phyloP scores from a whole-genome alignment of 2,113 vertebrate genomes.

The Todiramphus saurophagus region DNA sequence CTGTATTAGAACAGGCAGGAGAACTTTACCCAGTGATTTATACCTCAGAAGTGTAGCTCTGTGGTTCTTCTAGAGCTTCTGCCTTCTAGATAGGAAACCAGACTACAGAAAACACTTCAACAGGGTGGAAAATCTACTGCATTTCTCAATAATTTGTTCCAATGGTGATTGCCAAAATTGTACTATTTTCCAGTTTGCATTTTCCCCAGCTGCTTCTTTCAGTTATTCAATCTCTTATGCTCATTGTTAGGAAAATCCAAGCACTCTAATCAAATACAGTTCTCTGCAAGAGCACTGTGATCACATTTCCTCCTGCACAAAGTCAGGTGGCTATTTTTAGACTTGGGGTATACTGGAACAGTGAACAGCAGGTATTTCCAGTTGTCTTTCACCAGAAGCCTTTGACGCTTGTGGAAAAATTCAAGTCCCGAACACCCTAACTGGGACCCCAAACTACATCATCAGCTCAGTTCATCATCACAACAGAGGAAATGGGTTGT shows the following conservation, averaged over 20 bases:
- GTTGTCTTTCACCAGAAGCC: neutral
- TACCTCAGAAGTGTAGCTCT: neutral
- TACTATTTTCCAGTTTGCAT: neutral
- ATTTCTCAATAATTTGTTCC: neutral
- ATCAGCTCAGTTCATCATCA: neutral
- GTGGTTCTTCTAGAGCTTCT: neutral
- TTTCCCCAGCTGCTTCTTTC: neutral
- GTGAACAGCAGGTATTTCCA: conserved; percentile 38
- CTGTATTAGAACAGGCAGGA: neutral
- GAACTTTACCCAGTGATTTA: neutral
- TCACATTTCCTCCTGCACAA: neutral
- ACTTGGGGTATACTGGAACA: neutral
- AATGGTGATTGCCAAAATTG: neutral
- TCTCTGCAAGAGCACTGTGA: neutral
- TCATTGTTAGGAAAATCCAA: conserved; percentile 1
- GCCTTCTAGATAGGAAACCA: neutral
- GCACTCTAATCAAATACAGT: neutral
- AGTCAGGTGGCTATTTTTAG: conserved; percentile 11
- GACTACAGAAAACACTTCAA: neutral
- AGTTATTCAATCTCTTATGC: neutral
- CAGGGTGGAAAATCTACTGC: neutral
- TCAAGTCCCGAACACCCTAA: neutral
- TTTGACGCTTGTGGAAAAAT: conserved; percentile 1
- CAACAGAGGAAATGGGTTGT: neutral
- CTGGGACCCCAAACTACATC: neutral